These are phyloP conservation scores for Petrocephalus sullivani DNA, from an alignment of 2,797 vertebrate genomes.

Conservation along the genomic window DNA sequence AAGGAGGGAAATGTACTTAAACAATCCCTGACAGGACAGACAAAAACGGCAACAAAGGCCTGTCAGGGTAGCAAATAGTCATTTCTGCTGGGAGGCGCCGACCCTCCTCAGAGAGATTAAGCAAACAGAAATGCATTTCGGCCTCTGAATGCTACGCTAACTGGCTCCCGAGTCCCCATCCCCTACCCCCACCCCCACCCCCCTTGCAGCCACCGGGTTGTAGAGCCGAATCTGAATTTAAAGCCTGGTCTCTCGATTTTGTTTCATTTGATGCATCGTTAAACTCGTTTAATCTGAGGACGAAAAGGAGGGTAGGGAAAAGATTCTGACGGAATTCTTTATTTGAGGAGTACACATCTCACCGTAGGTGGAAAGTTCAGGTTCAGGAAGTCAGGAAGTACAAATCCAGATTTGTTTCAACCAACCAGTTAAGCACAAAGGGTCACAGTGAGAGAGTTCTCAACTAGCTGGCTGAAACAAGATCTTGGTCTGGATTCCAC, in stretches of 20 bases:
- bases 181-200: background rate
- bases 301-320: background rate
- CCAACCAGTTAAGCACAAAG: too few species aligned
- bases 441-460: too few species aligned
- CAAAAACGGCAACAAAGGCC: constrained; percentile 39
- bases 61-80: constrained; percentile 25
- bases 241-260: background rate
- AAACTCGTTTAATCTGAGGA: background rate
- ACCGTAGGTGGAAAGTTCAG: background rate
- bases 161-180: background rate
- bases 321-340: background rate
- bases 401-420: background rate
- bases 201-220: background rate
- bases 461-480: background rate
- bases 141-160: background rate
- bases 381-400: background rate
- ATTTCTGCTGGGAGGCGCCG: background rate
- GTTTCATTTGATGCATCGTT: background rate
- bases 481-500: background rate
- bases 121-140: background rate
- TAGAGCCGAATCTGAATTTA: background rate
- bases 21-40: constrained; percentile 53
- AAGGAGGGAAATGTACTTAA: constrained; percentile 57
- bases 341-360: background rate
- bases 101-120: background rate